Base-by-base conservation (phyloP, 2,113 vertebrate species). In the Vulpes ferrilata region DNA sequence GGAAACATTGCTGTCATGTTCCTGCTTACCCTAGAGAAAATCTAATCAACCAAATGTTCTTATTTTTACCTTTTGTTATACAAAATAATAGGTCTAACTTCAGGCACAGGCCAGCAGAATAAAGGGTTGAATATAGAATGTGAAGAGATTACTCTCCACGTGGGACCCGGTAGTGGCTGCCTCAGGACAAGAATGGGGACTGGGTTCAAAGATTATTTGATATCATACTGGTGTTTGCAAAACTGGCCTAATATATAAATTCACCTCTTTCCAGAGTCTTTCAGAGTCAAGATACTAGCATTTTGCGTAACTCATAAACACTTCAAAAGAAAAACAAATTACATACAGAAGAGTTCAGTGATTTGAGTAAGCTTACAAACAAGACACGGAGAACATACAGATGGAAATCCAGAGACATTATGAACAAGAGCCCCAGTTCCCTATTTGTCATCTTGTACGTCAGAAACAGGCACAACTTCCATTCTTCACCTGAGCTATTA, bases 301-400 rank as follows among this genome's bases (percentile, higher is more conserved):
- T 65, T 73, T 59, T 59, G 16, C 64, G 12, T 60, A 55, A 69
- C 16, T 64, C 74, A 59, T 27, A 79, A 91, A 86, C 67, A 71
- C 53, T 89, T 94, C 90, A 64, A 90, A 97, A 69, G 27, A 84
- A 93, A 81, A 30, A 73, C 10, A 82, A 55, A 73, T 35, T 35
- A 53, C 65, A 43, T 32, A 48, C 0, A 7, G 48, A 94, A 32
- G 23, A 55, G 32, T 71, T 84, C 43, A 27, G 8, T 88, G 84
- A 82, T 73, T 90, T 69, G n/a, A 57, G 0, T 60, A 89, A 93
- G 25, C n/a, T 90, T 69, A 57, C 57, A 71, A 78, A 38, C 60
- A 92, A 88, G 69, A 79, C 38, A 87, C 35, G 43, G 84, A 96
- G 62, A 60, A 92, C 83, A 3, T 22, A 38, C 7, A 38, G 53